Percentiles rank a stretch among this genome's conserved stretches.
These are phyloP conservation scores for Agrypnia vestita DNA, from an alignment of 1,140 invertebrate species.

Conservation along the genomic window DNA sequence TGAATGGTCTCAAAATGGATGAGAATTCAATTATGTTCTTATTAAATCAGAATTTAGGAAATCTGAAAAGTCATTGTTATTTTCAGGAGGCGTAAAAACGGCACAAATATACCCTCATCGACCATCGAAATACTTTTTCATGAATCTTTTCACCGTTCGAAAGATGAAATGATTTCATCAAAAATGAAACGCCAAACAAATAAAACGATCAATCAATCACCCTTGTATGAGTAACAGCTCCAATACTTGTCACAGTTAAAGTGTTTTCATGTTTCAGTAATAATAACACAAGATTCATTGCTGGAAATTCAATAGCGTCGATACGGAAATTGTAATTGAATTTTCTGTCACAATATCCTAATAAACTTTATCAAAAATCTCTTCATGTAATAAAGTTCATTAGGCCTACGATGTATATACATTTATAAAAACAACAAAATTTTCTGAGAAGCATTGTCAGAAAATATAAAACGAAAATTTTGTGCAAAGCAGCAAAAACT, in stretches of 20 bases:
- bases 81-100: conserved; percentile 19
- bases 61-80: conserved; percentile 7
- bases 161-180: conserved; percentile 39
- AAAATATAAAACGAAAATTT: no score
- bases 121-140: background rate
- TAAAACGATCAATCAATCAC: conserved; percentile 20
- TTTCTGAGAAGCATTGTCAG: no score
- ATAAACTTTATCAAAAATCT: background rate
- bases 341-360: background rate
- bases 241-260: conserved; percentile 39
- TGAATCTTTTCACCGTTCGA: background rate
- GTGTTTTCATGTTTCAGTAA: conserved; percentile 24
- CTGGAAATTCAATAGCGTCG: background rate
- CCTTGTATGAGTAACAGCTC: background rate
- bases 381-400: no score
- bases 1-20: no score
- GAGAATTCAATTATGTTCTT: no score
- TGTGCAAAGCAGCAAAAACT: no score
- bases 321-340: background rate
- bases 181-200: conserved; percentile 20
- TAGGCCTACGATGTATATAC: no score
- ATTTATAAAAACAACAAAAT: no score
- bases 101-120: conserved; percentile 19
- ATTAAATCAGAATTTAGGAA: background rate
- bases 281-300: background rate